Evolutionary conservation across 2,888 invertebrate genomes (phyloP).

Genomic region (Dryobota labecula): DNA sequence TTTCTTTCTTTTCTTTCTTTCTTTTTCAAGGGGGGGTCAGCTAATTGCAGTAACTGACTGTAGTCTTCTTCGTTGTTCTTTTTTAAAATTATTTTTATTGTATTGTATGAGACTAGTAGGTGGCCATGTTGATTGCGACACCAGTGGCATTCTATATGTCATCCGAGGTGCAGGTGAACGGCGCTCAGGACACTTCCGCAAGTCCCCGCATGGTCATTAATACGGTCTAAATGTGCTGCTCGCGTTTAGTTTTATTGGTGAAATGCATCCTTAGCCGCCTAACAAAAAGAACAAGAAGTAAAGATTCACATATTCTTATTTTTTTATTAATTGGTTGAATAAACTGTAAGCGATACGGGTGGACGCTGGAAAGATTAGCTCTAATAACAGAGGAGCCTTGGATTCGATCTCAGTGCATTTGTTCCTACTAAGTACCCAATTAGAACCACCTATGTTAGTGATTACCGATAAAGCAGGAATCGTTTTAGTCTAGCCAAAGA

Average conservation of each 20-base stretch:
- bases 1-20: no score
- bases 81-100: no score
- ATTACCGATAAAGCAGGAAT: constrained; percentile 7
- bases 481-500: neutral
- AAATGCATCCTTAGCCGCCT: neutral
- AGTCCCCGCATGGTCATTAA: no score
- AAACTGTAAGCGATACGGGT: constrained; percentile 37
- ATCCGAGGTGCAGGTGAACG: no score
- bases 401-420: constrained; percentile 36
- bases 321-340: constrained; percentile 26
- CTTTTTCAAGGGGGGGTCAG: no score
- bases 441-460: constrained; percentile 26
- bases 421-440: constrained; percentile 46
- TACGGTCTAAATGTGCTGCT: neutral
- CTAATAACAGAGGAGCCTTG: constrained; percentile 50
- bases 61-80: no score
- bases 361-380: constrained; percentile 37
- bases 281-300: neutral
- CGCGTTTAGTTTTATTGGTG: neutral
- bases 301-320: neutral
- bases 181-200: no score
- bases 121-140: no score
- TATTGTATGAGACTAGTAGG: no score
- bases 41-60: no score
- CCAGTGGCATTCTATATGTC: no score